phyloP scores from a whole-genome alignment of 2,113 vertebrate genomes.

The Mungos mungo region DNA sequence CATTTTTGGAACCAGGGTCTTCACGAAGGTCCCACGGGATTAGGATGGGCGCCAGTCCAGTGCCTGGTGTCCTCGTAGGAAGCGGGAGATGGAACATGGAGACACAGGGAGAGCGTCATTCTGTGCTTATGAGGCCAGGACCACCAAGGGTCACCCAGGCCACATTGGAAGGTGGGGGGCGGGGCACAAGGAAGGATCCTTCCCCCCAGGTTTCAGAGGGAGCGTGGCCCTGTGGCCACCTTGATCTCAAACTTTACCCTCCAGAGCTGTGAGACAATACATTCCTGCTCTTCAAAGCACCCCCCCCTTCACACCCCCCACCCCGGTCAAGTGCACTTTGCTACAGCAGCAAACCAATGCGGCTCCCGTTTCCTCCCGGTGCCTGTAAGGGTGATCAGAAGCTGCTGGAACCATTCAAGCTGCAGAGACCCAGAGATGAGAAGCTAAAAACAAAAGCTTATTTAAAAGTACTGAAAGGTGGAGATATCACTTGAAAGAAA shows the following conservation, averaged over 20 bases:
- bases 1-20: background rate
- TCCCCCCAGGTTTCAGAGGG: background rate
- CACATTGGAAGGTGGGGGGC: background rate
- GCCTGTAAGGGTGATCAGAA: background rate
- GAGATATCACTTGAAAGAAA: no score
- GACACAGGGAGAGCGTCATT: accelerated
- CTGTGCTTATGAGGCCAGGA: background rate
- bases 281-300: background rate
- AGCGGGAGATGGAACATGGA: background rate
- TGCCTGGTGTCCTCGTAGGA: background rate
- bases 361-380: accelerated
- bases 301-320: accelerated
- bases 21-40: background rate
- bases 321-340: accelerated
- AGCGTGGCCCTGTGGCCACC: background rate
- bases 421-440: background rate
- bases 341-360: accelerated
- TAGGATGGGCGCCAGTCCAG: no score
- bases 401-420: background rate
- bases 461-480: no score
- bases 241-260: background rate
- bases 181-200: background rate
- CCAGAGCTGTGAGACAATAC: background rate
- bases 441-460: background rate
- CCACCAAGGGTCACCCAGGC: accelerated